Evolutionary conservation across 2,888 invertebrate genomes (phyloP), one percentile per base, ranked within the genome.

Genomic region (Melinaea marsaeus): DNA sequence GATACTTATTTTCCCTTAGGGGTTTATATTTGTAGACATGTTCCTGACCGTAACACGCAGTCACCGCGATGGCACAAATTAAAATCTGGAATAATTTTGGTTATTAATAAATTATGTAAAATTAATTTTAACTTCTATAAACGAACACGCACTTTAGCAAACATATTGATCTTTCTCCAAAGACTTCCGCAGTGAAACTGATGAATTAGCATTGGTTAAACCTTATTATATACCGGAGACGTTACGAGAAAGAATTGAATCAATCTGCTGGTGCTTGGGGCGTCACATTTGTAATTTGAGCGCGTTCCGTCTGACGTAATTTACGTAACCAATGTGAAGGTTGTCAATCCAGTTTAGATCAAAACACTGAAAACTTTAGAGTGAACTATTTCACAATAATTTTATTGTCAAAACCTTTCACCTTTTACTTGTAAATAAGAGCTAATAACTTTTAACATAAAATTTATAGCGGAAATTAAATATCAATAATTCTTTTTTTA

Each of bases 201-300:
- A 81, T 88, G 87, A 84, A 87, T 88, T 86, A 85, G 83, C 86
- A 87, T 85, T 85, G 78, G 83, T 82, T 85, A 88, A 84, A 87
- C 84, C 87, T 84, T 86, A 88, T 89, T 90, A 90, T 90, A 90
- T 90, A 90, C 85, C 77, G 83, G 86, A 88, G 88, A 89, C 85
- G 90, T 88, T 86, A 88, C 88, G 88, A 84, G 89, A 88, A 86
- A 85, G 86, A 87, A 86, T 83, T 86, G 88, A 85, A 84, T 86
- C 86, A 83, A 85, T 87, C 86, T 84, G 80, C 78, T 79, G 79
- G 81, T 79, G 82, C 80, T 82, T 67, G 82, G 78, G 83, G 84
- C 85, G 81, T 83, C 84, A 81, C 83, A 85, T 83, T 85, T 82
- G 83, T 78, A 82, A 86, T 82, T 79, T 80, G 82, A 79, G 74